Base-by-base conservation (phyloP, 1,140 invertebrate species). In the Halesus radiatus region DNA sequence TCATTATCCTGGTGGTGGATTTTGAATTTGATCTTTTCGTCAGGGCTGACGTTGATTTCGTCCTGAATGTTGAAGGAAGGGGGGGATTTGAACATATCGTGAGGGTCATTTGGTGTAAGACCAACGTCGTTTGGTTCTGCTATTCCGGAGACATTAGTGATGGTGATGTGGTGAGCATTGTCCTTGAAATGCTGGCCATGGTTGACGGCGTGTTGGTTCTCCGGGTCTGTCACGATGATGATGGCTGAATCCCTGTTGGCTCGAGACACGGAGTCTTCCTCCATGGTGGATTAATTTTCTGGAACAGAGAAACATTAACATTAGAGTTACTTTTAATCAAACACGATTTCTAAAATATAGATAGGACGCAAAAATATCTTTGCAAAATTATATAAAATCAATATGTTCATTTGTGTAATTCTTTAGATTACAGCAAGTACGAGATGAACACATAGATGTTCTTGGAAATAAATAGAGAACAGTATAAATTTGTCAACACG, bases 31-130 rank as follows among this genome's bases (percentile, higher is more conserved):
- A 64, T 32, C 26, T 80, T 82, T 3, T 83, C 75, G 32, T 29
- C 76, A 16, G 78, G 74, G 50, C 50, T 75, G 13, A 53, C 13
- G 58, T 60, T 62, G n/a, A 60, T 80, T 23, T 81, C 80, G 60
- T 81, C 80, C 23, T 83, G 82, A 32, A 83, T 83, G 45, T 80
- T 37, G 52, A 80, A 83, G 7, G 32, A 58, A 1, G 79, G 72
- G 1, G 79, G 76, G 16, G 70, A 76, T 52, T 58, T 52, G 76
- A 75, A 80, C 76, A 80, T 77, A 66, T 80, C 76, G 75, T 83
- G 75, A 20, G 75, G 68, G 56, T 80, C 82, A 53, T 52, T 73
- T n/a, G 82, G 74, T 22, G 79, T 50, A 0, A 76, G 32, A 32
- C 50, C 76, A 3, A 80, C 75, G 20, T 70, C 56, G 53, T 76